These are phyloP conservation scores for Procambarus virginalis DNA, from an alignment of 1,140 invertebrate species.

Conservation along the genomic window DNA sequence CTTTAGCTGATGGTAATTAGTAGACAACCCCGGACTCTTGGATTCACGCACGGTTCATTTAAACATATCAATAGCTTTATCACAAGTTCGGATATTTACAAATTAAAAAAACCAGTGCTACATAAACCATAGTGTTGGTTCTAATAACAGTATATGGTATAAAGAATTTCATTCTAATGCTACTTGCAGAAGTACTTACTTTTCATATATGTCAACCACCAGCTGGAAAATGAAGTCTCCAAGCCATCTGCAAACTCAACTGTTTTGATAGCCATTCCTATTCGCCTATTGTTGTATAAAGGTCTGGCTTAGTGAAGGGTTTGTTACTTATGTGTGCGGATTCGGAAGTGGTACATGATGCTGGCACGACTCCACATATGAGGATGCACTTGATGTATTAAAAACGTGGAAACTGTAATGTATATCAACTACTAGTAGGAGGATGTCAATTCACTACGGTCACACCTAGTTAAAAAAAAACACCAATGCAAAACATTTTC, in stretches of 20 bases:
- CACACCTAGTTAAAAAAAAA: conserved; percentile 49
- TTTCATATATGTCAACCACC: not conserved
- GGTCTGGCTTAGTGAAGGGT: conserved; percentile 36
- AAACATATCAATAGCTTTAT: not conserved
- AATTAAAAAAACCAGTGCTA: not conserved
- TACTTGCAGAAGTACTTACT: not conserved
- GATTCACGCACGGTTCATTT: not conserved
- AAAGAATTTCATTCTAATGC: not conserved
- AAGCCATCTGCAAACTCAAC: not conserved
- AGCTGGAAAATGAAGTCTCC: not conserved
- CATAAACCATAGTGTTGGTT: not conserved
- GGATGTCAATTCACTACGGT: too few species aligned
- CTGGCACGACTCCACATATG: too few species aligned
- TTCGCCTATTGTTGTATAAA: not conserved
- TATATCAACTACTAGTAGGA: conserved; percentile 40
- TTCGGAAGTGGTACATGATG: conserved; percentile 59
- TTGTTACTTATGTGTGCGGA: conserved; percentile 65
- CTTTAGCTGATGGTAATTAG: too few species aligned
- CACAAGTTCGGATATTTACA: not conserved
- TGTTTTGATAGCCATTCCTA: not conserved
- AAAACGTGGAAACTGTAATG: conserved; percentile 19
- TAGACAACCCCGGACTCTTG: not conserved
- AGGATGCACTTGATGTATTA: conserved; percentile 38
- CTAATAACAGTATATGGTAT: not conserved
- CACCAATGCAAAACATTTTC: conserved; percentile 45